Evolutionary conservation across 2,888 invertebrate genomes (phyloP).

Genomic region (Entomobrya multifasciata): DNA sequence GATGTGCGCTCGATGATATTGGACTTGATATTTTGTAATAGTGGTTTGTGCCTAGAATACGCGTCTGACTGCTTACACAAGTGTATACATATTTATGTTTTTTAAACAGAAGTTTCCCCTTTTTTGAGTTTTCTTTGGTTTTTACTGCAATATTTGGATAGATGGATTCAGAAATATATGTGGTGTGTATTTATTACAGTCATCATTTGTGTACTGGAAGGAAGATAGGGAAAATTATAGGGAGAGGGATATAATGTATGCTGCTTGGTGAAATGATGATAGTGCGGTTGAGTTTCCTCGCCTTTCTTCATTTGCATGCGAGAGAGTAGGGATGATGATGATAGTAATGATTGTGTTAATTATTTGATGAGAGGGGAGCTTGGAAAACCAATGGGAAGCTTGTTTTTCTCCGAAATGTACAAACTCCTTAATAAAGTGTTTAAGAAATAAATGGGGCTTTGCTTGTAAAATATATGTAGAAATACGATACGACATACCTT

Average conservation of each 20-base stretch:
- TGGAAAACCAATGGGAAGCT: not conserved
- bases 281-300: constrained; percentile 1
- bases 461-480: not conserved
- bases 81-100: no score
- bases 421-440: not conserved
- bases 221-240: not conserved
- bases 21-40: no score
- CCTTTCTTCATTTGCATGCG: not conserved
- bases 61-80: no score
- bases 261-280: constrained; percentile 19
- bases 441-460: not conserved
- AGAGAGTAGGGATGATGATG: not conserved
- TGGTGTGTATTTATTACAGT: no score
- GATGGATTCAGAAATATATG: no score
- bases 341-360: constrained; percentile 42
- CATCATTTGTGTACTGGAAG: not conserved
- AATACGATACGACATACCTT: constrained; percentile 73
- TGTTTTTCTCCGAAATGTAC: not conserved
- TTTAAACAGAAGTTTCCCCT: no score
- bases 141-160: no score
- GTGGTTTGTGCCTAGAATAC: no score
- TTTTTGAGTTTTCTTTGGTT: no score
- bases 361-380: constrained; percentile 6
- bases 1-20: no score
- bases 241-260: not conserved